phyloP scores from a whole-genome alignment of 2,888 invertebrate species.

The Perizoma affinitatum region DNA sequence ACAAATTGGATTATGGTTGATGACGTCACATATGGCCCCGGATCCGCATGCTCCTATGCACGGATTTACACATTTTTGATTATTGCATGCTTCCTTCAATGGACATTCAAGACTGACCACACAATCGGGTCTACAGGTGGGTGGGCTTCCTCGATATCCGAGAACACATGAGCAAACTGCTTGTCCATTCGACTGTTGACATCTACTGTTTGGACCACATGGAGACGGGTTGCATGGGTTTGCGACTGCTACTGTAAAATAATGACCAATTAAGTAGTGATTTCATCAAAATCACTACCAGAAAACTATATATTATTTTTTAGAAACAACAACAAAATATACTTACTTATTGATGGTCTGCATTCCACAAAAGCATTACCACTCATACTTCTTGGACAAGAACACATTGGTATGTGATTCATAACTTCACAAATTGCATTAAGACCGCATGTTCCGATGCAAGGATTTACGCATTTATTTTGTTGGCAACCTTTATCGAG shows the following conservation, averaged over 20 bases:
- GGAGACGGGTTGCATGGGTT: slow-evolving; percentile 91
- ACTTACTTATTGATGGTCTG: slow-evolving; percentile 76
- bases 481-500: slow-evolving; percentile 86
- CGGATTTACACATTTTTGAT: slow-evolving; percentile 90
- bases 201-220: slow-evolving; percentile 91
- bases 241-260: slow-evolving; percentile 54
- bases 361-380: slow-evolving; percentile 88
- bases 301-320: too few relatives aligned
- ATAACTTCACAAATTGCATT: slow-evolving; percentile 89
- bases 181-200: slow-evolving; percentile 87
- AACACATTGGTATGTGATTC: slow-evolving; percentile 89
- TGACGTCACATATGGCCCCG: slow-evolving; percentile 88
- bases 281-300: background rate
- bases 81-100: slow-evolving; percentile 88
- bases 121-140: slow-evolving; percentile 91
- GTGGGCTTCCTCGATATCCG: slow-evolving; percentile 89
- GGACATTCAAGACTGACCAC: slow-evolving; percentile 89
- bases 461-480: slow-evolving; percentile 89
- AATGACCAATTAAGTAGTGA: slow-evolving; percentile 2
- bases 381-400: slow-evolving; percentile 86
- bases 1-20: slow-evolving; percentile 91
- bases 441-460: slow-evolving; percentile 88
- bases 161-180: slow-evolving; percentile 90
- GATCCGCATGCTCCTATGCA: slow-evolving; percentile 91
- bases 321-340: background rate